These are phyloP conservation scores for Delphinapterus leucas DNA, from an alignment of 2,113 vertebrate species.

Conservation along the genomic window DNA sequence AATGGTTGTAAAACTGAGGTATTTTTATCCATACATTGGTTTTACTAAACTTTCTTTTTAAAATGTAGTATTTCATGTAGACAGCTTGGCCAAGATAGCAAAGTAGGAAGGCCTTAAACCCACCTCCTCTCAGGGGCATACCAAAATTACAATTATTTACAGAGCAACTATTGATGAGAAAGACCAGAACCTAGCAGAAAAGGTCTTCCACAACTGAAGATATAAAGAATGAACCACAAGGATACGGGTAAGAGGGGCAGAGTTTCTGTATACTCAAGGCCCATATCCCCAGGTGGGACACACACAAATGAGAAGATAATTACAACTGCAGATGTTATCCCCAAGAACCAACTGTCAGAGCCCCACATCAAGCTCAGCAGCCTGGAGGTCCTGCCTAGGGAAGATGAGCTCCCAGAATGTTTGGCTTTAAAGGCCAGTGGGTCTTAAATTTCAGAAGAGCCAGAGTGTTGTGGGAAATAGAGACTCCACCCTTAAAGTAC, in stretches of 20 bases:
- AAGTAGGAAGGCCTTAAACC: background rate
- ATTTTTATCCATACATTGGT: background rate
- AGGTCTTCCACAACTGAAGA: background rate
- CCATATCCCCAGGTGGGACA: background rate
- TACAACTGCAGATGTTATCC: background rate
- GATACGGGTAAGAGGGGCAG: background rate
- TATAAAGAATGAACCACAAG: background rate
- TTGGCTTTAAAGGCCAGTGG: background rate
- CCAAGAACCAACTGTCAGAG: background rate
- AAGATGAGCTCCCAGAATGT: background rate
- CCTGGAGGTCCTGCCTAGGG: background rate
- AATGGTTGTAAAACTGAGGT: background rate
- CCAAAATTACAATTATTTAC: background rate
- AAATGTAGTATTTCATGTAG: background rate
- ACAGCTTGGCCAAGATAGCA: background rate
- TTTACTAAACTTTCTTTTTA: background rate
- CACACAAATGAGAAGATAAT: background rate
- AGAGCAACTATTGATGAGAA: background rate
- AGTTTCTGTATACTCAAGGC: background rate
- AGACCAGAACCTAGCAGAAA: background rate
- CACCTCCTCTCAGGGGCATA: background rate
- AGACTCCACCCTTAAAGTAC: background rate
- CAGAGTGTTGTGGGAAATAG: background rate
- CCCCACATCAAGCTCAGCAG: background rate
- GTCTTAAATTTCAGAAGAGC: background rate